Base-by-base conservation (phyloP, 2,113 vertebrate species). In the Melanotaenia duboulayi region DNA sequence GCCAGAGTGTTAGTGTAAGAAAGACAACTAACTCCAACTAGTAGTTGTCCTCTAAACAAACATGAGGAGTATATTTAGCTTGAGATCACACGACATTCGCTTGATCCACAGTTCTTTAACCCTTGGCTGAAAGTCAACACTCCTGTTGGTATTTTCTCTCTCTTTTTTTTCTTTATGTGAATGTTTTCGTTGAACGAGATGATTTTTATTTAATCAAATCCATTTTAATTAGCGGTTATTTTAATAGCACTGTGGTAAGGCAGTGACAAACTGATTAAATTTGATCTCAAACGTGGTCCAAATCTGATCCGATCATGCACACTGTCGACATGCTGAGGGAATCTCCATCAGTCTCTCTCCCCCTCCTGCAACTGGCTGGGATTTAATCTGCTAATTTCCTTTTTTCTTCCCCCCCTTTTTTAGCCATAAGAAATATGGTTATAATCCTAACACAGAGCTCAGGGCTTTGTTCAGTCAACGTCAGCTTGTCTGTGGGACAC, bases 401-500 rank as follows among this genome's bases (percentile, higher is more conserved):
- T 44, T 17, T 44, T 44, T 44, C n/a, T n/a, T 46, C 16, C 19
- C 2, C 6, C 19, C 17, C 9, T 19, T 17, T 48, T 48, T 48
- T 65, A 67, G 63, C 82, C 69, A 56, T 68, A 57, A 58, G 46
- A 71, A 65, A 65, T 59, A 49, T 23, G 65, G 50, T 66, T 65
- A 14, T 58, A 57, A 59, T 74, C 63, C 78, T 54, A 62, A 74
- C 42, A 48, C 24, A 49, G 57, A 69, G 73, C 54, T 74, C 8
- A 8, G 42, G 76, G 55, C 55, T 82, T 19, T 48, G 62, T 86
- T 77, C 74, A 51, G 69, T 79, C 71, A 16, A 48, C 57, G 63
- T 51, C 64, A 71, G 73, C 64, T 22, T 51, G 66, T 85, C 75
- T 81, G 78, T 50, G 76, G 59, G 82, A 78, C 71, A 74, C 74